A percentile compares a stretch with the other conserved stretches of the same genome.
phyloP scores from a whole-genome alignment of 2,113 vertebrate species.

The Astur gentilis region DNA sequence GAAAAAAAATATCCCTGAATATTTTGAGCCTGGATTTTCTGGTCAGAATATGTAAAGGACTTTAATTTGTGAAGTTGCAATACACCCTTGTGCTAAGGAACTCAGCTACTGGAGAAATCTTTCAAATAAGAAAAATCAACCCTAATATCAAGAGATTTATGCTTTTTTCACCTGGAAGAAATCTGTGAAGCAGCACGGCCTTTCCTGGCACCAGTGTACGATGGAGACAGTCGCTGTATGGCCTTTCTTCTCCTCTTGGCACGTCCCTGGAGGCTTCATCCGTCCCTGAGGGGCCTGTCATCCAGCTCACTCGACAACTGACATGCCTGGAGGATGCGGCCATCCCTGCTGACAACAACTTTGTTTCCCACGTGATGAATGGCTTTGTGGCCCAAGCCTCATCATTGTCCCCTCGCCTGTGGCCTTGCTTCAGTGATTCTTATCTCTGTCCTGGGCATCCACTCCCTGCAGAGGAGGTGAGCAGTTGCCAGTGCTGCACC shows the following conservation, averaged over 20 bases:
- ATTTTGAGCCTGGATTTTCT: not conserved
- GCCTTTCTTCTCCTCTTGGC: conserved; percentile 4
- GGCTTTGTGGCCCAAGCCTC: conserved; percentile 63
- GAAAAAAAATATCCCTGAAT: not conserved
- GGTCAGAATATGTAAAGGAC: not conserved
- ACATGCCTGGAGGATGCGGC: conserved; percentile 72
- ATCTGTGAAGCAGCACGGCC: not conserved
- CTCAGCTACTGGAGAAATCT: not conserved
- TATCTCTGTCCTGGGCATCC: conserved; percentile 73
- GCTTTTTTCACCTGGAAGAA: not conserved
- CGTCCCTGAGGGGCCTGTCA: conserved; percentile 43
- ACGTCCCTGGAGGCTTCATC: conserved; percentile 16
- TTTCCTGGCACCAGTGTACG: not conserved
- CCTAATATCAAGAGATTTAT: not conserved
- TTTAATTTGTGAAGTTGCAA: not conserved
- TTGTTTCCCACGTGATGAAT: conserved; percentile 84
- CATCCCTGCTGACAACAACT: conserved; percentile 75
- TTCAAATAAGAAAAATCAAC: not conserved
- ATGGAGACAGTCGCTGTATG: rapidly evolving
- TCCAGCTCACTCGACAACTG: conserved; percentile 35
- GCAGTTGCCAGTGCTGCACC: conserved; percentile 15
- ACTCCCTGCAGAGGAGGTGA: conserved; percentile 59
- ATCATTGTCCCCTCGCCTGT: conserved; percentile 71
- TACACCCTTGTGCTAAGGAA: not conserved
- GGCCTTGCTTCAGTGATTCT: conserved; percentile 65